Evolutionary conservation across 2,113 vertebrate genomes (phyloP), one percentile per base, ranked within the genome.

Genomic region (Solea senegalensis): DNA sequence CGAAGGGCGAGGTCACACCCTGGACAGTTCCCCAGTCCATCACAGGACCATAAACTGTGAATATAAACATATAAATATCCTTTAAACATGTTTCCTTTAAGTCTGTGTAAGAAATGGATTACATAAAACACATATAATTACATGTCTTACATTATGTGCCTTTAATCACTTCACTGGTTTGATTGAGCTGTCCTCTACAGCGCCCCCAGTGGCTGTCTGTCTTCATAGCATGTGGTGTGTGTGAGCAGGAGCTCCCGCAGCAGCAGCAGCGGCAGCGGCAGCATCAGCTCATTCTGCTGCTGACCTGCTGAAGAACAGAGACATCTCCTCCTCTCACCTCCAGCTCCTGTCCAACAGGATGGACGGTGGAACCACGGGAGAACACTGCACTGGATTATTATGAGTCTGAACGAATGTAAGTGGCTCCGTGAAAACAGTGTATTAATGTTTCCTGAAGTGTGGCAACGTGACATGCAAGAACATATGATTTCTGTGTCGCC

Each of bases 401-500:
- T 10, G n/a, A 8, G n/a, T 68, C 61, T 72, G 53, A 75, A 56
- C 2, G 57, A 5, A 81, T 57, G 89, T 89, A 70, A 72, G 72
- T 69, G 26, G 15, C 12, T 5, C 21, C 11, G 0, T 69, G 8
- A 0, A 12, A 0, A 12, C 34, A 7, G 12, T 59, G 0, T 44
- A 55, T 55, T 7, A 8, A 50, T 2, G 1, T 58, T 57, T 34
- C 8, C 7, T 14, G 26, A 46, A 21, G 21, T 21, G 21, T 21
- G 21, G 13, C 10, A 53, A 9, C 40, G 13, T 46, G 12, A 13
- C 16, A 8, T n/a, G 3, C 13, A 39, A 16, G 67, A 48, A 14
- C 27, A 40, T 8, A 26, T 15, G 3, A 16, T 51, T n/a, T 1
- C 3, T 26, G 0, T 16, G 3, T 13, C 0, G 3, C 12, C 13